Conservation (phyloP, 2,888 invertebrate genomes). For the Xestia rhomboidea region DNA sequence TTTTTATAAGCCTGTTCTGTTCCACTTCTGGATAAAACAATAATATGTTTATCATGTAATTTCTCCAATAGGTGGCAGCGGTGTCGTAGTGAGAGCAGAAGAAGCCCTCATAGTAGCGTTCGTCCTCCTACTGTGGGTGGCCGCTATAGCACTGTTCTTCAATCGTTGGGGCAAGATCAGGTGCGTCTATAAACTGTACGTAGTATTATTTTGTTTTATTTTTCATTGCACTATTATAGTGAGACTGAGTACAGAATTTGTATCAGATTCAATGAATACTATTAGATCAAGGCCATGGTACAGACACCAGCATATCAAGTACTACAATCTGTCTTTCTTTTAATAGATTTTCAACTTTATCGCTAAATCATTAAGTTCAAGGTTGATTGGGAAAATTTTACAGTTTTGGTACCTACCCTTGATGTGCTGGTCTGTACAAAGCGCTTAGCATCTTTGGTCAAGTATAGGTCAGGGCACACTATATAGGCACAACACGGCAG, state of each 20-base stretch:
- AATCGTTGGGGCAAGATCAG: conserved; percentile 98
- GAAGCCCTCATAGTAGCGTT: conserved; percentile 96
- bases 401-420: too few species aligned
- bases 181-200: conserved; percentile 90
- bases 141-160: conserved; percentile 97
- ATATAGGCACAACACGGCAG: too few species aligned
- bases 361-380: too few species aligned
- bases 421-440: too few species aligned
- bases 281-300: not conserved
- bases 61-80: conserved; percentile 87
- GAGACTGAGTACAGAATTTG: conserved; percentile 6
- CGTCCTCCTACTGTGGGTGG: conserved; percentile 96
- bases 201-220: conserved; percentile 77
- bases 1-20: not conserved
- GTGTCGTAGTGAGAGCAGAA: conserved; percentile 95
- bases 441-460: too few species aligned
- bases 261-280: not conserved
- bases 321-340: too few species aligned
- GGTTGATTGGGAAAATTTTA: too few species aligned
- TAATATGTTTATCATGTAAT: not conserved
- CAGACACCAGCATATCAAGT: too few species aligned
- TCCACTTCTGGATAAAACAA: not conserved
- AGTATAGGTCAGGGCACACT: too few species aligned
- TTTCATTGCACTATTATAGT: conserved; percentile 58
- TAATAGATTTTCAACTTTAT: too few species aligned